phyloP scores from a whole-genome alignment of 2,888 invertebrate species.

The Argynnis bischoffii region DNA sequence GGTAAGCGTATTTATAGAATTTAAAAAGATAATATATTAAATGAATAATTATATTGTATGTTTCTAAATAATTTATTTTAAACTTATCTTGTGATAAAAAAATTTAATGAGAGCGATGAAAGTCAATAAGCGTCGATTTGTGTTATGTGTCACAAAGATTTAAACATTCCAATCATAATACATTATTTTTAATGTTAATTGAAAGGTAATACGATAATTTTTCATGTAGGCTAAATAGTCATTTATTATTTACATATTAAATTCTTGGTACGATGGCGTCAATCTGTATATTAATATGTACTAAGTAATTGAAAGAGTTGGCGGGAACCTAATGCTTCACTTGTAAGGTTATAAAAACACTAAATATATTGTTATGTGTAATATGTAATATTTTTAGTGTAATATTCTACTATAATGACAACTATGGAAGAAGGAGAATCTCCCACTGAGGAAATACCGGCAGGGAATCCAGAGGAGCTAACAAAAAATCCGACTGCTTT shows the following conservation, averaged over 20 bases:
- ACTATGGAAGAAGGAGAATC: conserved; percentile 69
- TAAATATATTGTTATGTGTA: not conserved
- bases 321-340: conserved; percentile 52
- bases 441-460: conserved; percentile 60
- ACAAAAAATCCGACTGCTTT: conserved; percentile 84
- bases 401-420: conserved; percentile 54
- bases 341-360: conserved; percentile 40
- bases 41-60: no score
- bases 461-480: conserved; percentile 83
- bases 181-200: not conserved
- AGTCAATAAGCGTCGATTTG: conserved; percentile 51
- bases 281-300: not conserved
- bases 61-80: conserved; percentile 4
- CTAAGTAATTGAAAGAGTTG: conserved; percentile 44
- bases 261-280: not conserved
- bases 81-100: conserved; percentile 25
- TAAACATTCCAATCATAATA: conserved; percentile 8
- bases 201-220: not conserved
- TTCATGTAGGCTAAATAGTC: not conserved
- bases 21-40: conserved; percentile 24
- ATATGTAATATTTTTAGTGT: conserved; percentile 1
- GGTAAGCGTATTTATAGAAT: conserved; percentile 61
- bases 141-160: conserved; percentile 35
- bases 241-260: not conserved
- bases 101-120: conserved; percentile 38